Percentiles rank a stretch among this genome's conserved stretches.
Conservation (phyloP, 2,113 vertebrate species). For the Myodes glareolus region DNA sequence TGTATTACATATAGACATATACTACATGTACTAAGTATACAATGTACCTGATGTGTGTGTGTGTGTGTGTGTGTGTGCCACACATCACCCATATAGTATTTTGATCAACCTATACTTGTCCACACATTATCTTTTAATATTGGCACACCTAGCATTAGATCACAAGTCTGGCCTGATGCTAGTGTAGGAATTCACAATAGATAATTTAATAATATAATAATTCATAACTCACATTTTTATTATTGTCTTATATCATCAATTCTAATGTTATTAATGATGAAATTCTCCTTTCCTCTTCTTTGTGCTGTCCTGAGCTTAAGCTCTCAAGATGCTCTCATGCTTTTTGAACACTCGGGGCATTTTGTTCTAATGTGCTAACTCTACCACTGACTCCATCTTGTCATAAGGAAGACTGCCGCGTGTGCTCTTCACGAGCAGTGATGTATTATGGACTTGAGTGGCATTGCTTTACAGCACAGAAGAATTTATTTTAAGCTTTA, state of each 20-base stretch:
- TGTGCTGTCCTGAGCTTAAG: background rate
- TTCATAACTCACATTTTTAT: background rate
- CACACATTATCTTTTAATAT: background rate
- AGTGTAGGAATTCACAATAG: background rate
- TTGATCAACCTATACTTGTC: background rate
- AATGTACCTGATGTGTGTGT: too few relatives aligned
- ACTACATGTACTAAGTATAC: too few relatives aligned
- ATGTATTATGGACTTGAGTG: background rate
- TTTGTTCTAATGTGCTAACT: background rate
- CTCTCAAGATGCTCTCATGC: background rate
- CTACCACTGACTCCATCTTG: background rate
- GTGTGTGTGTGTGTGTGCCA: background rate
- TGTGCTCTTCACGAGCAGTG: background rate
- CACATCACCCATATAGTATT: background rate
- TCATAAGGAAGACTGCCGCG: background rate
- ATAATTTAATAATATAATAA: background rate
- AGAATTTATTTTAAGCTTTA: background rate
- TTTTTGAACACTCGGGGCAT: background rate
- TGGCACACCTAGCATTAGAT: background rate
- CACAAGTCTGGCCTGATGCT: accelerated
- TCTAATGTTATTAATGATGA: conserved; percentile 2
- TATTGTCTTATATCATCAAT: background rate
- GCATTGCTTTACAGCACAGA: background rate
- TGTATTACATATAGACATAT: too few relatives aligned
- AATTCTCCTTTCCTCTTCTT: background rate